Percentiles rank a stretch among this genome's conserved stretches.
phyloP scores from a whole-genome alignment of 2,113 vertebrate species.

The Heloderma charlesbogerti region DNA sequence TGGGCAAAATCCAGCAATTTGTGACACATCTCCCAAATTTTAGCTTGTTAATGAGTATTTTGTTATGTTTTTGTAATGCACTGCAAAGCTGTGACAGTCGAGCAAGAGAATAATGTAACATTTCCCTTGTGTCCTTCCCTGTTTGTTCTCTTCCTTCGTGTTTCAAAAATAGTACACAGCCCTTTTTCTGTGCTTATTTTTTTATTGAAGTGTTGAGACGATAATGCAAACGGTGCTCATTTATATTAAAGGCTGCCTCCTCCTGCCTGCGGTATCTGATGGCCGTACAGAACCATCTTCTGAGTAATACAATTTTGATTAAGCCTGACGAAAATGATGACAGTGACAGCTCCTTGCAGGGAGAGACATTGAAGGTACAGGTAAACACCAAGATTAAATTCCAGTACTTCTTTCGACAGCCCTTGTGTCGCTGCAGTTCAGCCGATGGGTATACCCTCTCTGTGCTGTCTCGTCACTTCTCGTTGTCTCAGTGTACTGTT shows the following conservation, averaged over 20 bases:
- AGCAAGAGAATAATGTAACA: neutral
- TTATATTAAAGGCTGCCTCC: constrained; percentile 91
- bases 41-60: neutral
- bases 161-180: constrained; percentile 28
- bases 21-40: neutral
- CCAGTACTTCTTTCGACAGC: constrained; percentile 78
- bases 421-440: constrained; percentile 42
- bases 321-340: constrained; percentile 96
- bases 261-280: constrained; percentile 97
- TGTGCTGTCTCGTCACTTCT: constrained; percentile 28
- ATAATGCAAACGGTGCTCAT: constrained; percentile 73
- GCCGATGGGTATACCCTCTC: constrained; percentile 41
- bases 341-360: constrained; percentile 99
- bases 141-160: neutral
- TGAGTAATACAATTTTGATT: constrained; percentile 98
- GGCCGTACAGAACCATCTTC: constrained; percentile 99
- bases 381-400: constrained; percentile 97
- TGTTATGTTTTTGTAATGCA: too few species aligned
- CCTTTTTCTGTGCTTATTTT: constrained; percentile 45
- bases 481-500: constrained; percentile 6
- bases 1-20: neutral
- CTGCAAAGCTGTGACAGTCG: neutral
- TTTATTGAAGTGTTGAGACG: constrained; percentile 49
- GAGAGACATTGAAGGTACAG: constrained; percentile 99
- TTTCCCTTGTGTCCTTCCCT: neutral